Percentiles rank a stretch among this genome's conserved stretches.
phyloP scores from a whole-genome alignment of 2,888 invertebrate species.

The Cataglyphis albicans region DNA sequence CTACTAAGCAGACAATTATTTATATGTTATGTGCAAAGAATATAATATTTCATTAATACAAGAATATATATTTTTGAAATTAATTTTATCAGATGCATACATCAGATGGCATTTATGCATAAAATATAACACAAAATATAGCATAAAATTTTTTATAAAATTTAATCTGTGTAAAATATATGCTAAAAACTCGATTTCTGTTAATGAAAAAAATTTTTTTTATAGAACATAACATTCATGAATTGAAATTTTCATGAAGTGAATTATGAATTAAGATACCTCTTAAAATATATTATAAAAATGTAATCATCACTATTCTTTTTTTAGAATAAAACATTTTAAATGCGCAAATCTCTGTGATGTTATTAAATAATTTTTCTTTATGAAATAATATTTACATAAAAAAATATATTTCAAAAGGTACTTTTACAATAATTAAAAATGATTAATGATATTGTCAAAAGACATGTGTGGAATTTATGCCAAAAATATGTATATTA shows the following conservation, averaged over 20 bases:
- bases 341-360: background rate
- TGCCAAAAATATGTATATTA: constrained; percentile 64
- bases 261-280: background rate
- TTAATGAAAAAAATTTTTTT: background rate
- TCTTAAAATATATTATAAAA: constrained; percentile 19
- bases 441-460: constrained; percentile 48
- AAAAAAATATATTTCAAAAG: constrained; percentile 27
- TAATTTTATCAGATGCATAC: constrained; percentile 71
- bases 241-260: constrained; percentile 5
- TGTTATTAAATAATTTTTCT: constrained; percentile 12
- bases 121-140: constrained; percentile 59
- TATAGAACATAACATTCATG: background rate
- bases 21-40: constrained; percentile 54
- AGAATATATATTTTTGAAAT: constrained; percentile 60
- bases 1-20: constrained; percentile 57
- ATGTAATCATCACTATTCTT: background rate
- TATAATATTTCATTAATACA: constrained; percentile 61
- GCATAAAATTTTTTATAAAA: constrained; percentile 70
- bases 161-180: constrained; percentile 54
- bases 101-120: constrained; percentile 15
- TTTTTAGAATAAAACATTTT: background rate
- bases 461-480: constrained; percentile 61
- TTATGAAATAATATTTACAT: background rate
- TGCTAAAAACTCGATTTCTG: background rate
- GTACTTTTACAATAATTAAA: constrained; percentile 30